phyloP scores from a whole-genome alignment of 2,888 invertebrate species.

The Gymnosoma rotundatum region DNA sequence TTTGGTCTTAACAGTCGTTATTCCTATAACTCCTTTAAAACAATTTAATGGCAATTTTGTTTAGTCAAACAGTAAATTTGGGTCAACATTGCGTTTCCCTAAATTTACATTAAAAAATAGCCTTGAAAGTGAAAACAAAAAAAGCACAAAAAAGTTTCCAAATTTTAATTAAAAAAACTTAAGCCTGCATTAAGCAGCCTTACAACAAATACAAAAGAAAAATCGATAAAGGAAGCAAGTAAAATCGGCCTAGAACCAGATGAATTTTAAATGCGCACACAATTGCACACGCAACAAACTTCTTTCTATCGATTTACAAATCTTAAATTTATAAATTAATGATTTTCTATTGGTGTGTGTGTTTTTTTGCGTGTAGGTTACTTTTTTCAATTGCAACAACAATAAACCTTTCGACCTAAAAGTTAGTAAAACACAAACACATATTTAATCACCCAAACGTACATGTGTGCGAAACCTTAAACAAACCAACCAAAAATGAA shows the following conservation, averaged over 20 bases:
- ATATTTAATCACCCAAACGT: neutral
- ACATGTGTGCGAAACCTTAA: neutral
- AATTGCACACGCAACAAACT: conserved; percentile 37
- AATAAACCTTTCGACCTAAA: conserved; percentile 48
- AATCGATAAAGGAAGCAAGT: conserved; percentile 21
- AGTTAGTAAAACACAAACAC: conserved; percentile 33
- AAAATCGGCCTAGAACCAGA: conserved; percentile 25
- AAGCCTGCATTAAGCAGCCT: neutral
- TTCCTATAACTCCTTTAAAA: too few species aligned
- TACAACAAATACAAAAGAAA: neutral
- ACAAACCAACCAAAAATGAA: conserved; percentile 1
- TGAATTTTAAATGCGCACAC: conserved; percentile 46
- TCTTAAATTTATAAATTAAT: conserved; percentile 8
- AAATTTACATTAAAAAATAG: too few species aligned
- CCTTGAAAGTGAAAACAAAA: too few species aligned
- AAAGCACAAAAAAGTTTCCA: too few species aligned
- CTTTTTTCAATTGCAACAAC: conserved; percentile 35
- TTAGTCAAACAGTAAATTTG: too few species aligned
- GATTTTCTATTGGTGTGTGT: neutral
- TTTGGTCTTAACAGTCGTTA: too few species aligned
- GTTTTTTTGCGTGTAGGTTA: neutral
- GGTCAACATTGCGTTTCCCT: too few species aligned
- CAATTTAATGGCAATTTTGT: too few species aligned
- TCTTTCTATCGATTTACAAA: conserved; percentile 37
- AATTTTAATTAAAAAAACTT: too few species aligned